A percentile compares a stretch with the other conserved stretches of the same genome.
Conservation (phyloP, 2,113 vertebrate genomes). For the Atractosteus spatula region DNA sequence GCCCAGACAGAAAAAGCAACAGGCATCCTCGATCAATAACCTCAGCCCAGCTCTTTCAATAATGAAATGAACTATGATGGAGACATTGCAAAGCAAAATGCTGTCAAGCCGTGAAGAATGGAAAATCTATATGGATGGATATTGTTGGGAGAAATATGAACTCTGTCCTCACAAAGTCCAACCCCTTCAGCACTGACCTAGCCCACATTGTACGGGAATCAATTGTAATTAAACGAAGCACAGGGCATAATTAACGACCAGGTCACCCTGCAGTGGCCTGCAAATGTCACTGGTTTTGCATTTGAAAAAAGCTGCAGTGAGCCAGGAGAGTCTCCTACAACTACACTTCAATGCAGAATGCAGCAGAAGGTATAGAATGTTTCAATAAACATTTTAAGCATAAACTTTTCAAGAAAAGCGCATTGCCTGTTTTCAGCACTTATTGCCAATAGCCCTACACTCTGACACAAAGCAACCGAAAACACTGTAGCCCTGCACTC, state of each 20-base stretch:
- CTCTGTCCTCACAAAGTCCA: background rate
- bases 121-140: constrained; percentile 5
- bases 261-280: constrained; percentile 37
- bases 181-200: constrained; percentile 36
- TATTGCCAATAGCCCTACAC: too few relatives aligned
- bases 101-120: background rate
- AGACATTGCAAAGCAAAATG: background rate
- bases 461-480: too few relatives aligned
- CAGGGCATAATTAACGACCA: constrained; percentile 58
- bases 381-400: too few relatives aligned
- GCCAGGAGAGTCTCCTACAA: background rate
- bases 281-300: background rate
- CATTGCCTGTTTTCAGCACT: too few relatives aligned
- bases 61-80: background rate
- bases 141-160: background rate
- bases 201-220: constrained; percentile 44
- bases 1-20: background rate
- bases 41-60: background rate
- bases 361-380: too few relatives aligned
- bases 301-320: background rate
- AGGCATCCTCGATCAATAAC: background rate
- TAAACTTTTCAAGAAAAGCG: too few relatives aligned
- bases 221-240: constrained; percentile 60
- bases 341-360: too few relatives aligned
- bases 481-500: too few relatives aligned